Evolutionary conservation across 2,797 vertebrate species (phyloP).

Genomic region (Amphiprion clarkii): DNA sequence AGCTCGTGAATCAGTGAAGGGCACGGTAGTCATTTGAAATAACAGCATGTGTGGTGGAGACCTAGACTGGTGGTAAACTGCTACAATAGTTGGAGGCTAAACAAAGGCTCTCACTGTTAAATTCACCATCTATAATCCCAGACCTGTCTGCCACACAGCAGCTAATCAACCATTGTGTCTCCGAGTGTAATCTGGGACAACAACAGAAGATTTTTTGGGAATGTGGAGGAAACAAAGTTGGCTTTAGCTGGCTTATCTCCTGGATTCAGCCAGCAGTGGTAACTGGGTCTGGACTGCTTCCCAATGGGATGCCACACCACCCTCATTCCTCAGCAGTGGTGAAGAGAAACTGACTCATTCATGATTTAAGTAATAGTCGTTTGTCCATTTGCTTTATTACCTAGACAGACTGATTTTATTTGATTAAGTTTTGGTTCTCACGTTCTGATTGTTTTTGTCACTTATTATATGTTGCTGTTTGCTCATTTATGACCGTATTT

Average conservation of each 20-base stretch:
- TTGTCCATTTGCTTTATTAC: background rate
- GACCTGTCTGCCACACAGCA: conserved; percentile 12
- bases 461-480: too few species aligned
- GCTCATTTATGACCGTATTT: too few species aligned
- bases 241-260: conserved; percentile 43
- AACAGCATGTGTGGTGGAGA: too few species aligned
- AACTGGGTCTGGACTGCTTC: conserved; percentile 24
- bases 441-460: background rate
- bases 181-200: conserved; percentile 32
- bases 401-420: background rate
- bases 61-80: background rate
- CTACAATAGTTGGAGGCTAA: background rate
- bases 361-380: background rate
- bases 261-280: conserved; percentile 22
- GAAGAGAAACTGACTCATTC: background rate
- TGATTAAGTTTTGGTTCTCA: background rate
- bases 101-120: conserved; percentile 12
- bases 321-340: conserved; percentile 3
- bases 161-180: conserved; percentile 21
- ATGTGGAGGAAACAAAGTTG: conserved; percentile 24
- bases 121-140: conserved; percentile 9
- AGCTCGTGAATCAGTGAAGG: too few species aligned
- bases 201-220: conserved; percentile 42
- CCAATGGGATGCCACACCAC: conserved; percentile 9
- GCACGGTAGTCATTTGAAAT: too few species aligned